Base-by-base conservation (phyloP, 30 jellyfish, hydroid and myxozoan species). In the Catostylus mosaicus region DNA sequence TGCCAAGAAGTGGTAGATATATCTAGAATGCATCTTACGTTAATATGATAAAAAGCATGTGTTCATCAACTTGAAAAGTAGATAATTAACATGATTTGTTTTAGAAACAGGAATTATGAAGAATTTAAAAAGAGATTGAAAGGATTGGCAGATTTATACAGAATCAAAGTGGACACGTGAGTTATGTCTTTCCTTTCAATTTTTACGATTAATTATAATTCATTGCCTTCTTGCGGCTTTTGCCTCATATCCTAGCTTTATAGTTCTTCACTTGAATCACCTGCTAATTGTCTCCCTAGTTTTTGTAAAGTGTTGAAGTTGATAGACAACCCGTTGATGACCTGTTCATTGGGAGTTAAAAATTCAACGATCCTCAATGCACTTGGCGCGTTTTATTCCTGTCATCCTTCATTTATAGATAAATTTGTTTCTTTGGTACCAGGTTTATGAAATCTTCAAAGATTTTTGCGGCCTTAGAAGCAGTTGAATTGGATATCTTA, bases 401-500 rank as follows among this genome's bases (percentile, higher is more conserved):
- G 54, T 40, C 54, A 5, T 40, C 11, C 7, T 40, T 48, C 14
- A 3, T 16, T 16, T 8, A 3, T 48, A 27, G 3, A 48, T 4
- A 6, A 48, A 48, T 9, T 3, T 6, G 23, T 6, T 16, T 8
- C 63, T 3, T 16, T 48, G 63, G 20, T 48, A 48, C 20, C 40
- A 86, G 96, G 75, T 72, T 73, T 51, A 86, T 86, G 88, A 86
- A 86, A 54, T 86, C 92, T 1, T 82, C 89, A 31, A 74, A 86
- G 24, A 86, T 86, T 12, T 76, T 86, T 38, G 88, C 89, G 19
- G 89, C 96, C 1, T 65, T 86, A 23, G 96, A 86, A 38, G 96
- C 96, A 5, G 81, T 86, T 18, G 96, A 86, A 29, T 30, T 40
- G 29, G 96, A 86, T 52, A 76, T 86, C 24, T 12, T 72, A 16